phyloP scores from a whole-genome alignment of 2,888 invertebrate species.

The Plutella xylostella region DNA sequence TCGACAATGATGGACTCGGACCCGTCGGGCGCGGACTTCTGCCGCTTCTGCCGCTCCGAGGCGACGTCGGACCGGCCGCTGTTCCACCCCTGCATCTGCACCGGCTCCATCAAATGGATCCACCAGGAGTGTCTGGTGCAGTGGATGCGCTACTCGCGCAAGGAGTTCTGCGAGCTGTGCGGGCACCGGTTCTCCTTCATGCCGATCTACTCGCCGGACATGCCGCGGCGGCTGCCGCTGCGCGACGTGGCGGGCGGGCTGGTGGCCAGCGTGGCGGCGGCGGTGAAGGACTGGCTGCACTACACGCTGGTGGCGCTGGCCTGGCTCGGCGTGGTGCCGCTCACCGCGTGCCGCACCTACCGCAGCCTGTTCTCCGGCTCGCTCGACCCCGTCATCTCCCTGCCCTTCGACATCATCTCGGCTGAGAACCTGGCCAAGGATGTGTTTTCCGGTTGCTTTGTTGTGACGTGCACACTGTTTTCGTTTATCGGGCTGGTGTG shows the following conservation, averaged over 20 bases:
- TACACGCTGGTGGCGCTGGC: slow-evolving; percentile 97
- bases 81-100: slow-evolving; percentile 98
- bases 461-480: slow-evolving; percentile 95
- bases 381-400: slow-evolving; percentile 84
- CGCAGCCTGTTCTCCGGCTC: slow-evolving; percentile 93
- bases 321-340: slow-evolving; percentile 96
- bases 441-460: slow-evolving; percentile 96
- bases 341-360: slow-evolving; percentile 96
- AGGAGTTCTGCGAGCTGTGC: slow-evolving; percentile 98
- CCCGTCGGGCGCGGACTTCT: slow-evolving; percentile 85
- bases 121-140: slow-evolving; percentile 98
- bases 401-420: slow-evolving; percentile 93
- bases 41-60: slow-evolving; percentile 97
- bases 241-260: slow-evolving; percentile 93
- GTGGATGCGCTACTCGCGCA: slow-evolving; percentile 99
- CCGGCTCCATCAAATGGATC: slow-evolving; percentile 98
- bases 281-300: slow-evolving; percentile 96
- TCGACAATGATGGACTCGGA: slow-evolving; percentile 60
- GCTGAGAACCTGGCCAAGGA: slow-evolving; percentile 94
- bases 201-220: slow-evolving; percentile 99
- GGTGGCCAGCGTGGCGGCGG: slow-evolving; percentile 88
- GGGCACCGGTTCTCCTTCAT: slow-evolving; percentile 98
- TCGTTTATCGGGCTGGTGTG: slow-evolving; percentile 98
- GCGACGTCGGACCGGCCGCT: slow-evolving; percentile 91
- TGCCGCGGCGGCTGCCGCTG: slow-evolving; percentile 97